Evolutionary conservation across 35 echinoderm and acorn worm species (phyloP).

Genomic region (Apostichopus parvimensis): DNA sequence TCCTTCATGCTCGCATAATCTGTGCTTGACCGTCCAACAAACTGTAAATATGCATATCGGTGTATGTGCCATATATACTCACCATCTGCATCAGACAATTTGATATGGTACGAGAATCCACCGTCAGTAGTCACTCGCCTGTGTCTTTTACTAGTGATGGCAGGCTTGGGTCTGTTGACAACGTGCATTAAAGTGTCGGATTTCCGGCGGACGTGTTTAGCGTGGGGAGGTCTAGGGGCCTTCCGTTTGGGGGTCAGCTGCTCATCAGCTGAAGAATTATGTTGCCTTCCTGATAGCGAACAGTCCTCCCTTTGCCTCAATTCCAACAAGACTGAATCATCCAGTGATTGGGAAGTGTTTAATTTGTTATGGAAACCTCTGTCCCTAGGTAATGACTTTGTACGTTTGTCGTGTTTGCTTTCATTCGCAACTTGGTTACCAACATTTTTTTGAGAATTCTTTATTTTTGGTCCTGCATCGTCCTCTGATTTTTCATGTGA

Average conservation of each 20-base stretch:
- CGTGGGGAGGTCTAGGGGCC: constrained; percentile 40
- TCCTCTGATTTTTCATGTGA: not conserved
- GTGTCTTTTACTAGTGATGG: not conserved
- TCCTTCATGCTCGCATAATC: too few species aligned
- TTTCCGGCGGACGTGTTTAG: constrained; percentile 32
- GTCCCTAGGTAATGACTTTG: not conserved
- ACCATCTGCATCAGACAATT: not conserved
- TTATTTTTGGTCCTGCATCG: not conserved
- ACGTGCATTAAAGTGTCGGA: constrained; percentile 41
- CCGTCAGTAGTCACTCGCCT: not conserved
- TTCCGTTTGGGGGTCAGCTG: constrained; percentile 46
- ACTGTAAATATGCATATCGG: too few species aligned
- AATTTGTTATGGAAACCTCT: not conserved
- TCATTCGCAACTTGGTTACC: not conserved
- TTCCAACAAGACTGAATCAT: constrained; percentile 25
- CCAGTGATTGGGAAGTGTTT: constrained; percentile 34
- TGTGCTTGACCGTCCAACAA: too few species aligned
- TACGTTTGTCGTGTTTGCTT: not conserved
- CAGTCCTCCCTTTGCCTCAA: too few species aligned
- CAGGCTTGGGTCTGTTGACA: constrained; percentile 18
- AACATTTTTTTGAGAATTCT: not conserved
- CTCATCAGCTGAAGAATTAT: not conserved
- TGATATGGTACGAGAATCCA: constrained; percentile 20
- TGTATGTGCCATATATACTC: too few species aligned
- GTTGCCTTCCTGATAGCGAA: not conserved